Conservation (phyloP, 2,888 invertebrate genomes). For the Drosophila pullipes region DNA sequence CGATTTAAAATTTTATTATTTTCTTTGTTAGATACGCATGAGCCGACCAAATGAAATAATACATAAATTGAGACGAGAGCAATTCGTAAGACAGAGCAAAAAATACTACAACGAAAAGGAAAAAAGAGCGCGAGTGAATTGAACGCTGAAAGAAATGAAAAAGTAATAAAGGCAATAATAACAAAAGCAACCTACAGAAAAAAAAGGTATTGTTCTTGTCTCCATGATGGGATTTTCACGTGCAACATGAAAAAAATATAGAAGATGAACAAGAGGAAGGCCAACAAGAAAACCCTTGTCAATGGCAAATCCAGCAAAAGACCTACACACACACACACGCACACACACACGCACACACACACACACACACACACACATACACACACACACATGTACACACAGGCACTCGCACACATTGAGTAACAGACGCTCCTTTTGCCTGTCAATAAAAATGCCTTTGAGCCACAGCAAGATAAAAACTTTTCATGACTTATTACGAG, state of each 20-base stretch:
- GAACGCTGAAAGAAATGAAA: conserved; percentile 54
- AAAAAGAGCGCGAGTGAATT: conserved; percentile 28
- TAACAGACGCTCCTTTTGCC: conserved; percentile 17
- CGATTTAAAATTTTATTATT: conserved; percentile 13
- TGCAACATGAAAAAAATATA: conserved; percentile 39
- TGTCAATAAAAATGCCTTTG: conserved; percentile 70
- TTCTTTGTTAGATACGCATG: conserved; percentile 12
- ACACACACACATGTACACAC: conserved; percentile 15
- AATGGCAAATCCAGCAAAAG: conserved; percentile 46
- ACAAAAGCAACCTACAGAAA: conserved; percentile 12
- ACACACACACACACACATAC: background rate
- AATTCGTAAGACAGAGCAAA: conserved; percentile 12
- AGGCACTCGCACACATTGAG: background rate
- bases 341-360: conserved; percentile 13
- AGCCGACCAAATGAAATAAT: conserved; percentile 34
- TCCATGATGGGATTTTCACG: conserved; percentile 74
- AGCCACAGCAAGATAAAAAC: conserved; percentile 35
- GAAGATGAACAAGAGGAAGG: conserved; percentile 1
- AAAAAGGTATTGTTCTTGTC: conserved; percentile 41
- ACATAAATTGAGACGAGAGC: conserved; percentile 35
- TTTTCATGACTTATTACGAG: conserved; percentile 44
- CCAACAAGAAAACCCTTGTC: conserved; percentile 62
- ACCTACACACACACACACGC: conserved; percentile 21
- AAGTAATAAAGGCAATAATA: conserved; percentile 52
- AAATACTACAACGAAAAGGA: background rate